phyloP scores from a whole-genome alignment of 2,797 vertebrate species.

The Channa striata region DNA sequence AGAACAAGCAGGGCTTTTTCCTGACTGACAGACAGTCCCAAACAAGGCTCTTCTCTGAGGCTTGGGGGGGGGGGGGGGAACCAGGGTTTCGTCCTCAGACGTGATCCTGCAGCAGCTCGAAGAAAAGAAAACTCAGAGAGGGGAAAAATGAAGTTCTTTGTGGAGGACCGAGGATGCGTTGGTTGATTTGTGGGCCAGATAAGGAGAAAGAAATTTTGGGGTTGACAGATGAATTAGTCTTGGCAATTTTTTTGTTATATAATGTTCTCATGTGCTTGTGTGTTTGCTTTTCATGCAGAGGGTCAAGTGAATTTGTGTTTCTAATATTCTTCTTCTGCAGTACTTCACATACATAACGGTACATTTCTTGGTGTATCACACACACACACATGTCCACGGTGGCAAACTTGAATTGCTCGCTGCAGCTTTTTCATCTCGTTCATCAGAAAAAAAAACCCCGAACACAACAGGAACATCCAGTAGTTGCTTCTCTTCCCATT shows the following conservation, averaged over 20 bases:
- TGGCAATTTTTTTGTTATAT: conserved; percentile 26
- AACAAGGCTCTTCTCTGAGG: conserved; percentile 47
- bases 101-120: conserved; percentile 26
- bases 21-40: conserved; percentile 57
- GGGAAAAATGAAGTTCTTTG: conserved; percentile 60
- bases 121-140: conserved; percentile 35
- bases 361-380: conserved; percentile 13
- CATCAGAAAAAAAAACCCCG: conserved; percentile 19
- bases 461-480: conserved; percentile 19
- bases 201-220: conserved; percentile 41
- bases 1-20: conserved; percentile 67
- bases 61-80: background rate
- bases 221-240: conserved; percentile 55
- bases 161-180: conserved; percentile 33
- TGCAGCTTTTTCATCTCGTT: conserved; percentile 31
- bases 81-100: conserved; percentile 40
- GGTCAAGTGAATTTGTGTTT: background rate
- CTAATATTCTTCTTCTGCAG: background rate
- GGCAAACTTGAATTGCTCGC: conserved; percentile 15
- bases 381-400: background rate
- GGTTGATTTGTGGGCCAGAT: conserved; percentile 63
- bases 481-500: conserved; percentile 20
- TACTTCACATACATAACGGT: background rate
- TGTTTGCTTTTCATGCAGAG: conserved; percentile 14
- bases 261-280: conserved; percentile 20